Percentiles rank a stretch among this genome's conserved stretches.
phyloP scores from a whole-genome alignment of 2,113 vertebrate species.

The Ailuropoda melanoleuca region DNA sequence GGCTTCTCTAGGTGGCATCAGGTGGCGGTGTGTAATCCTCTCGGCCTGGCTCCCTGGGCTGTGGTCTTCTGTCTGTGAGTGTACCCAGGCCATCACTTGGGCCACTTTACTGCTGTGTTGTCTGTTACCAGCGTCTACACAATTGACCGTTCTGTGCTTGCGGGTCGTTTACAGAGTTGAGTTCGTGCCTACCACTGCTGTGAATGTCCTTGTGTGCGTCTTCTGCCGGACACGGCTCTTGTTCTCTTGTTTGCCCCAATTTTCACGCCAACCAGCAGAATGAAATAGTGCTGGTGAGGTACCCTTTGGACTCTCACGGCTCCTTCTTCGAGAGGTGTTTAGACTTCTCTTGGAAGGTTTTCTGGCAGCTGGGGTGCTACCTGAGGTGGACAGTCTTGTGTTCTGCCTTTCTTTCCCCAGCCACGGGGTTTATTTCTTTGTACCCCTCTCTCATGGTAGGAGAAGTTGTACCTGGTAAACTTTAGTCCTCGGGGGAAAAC shows the following conservation, averaged over 20 bases:
- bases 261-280: not conserved
- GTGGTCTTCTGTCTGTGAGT: not conserved
- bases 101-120: not conserved
- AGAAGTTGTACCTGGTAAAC: not conserved
- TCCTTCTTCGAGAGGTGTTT: not conserved
- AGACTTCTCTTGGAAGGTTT: not conserved
- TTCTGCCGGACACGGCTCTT: accelerated
- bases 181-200: not conserved
- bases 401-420: not conserved
- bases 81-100: accelerated
- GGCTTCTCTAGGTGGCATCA: not conserved
- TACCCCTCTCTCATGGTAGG: not conserved
- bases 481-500: not conserved
- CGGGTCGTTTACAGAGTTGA: not conserved
- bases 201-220: not conserved
- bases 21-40: accelerated
- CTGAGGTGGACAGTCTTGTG: not conserved
- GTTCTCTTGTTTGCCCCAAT: not conserved
- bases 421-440: not conserved
- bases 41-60: not conserved
- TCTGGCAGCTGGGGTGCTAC: not conserved
- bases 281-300: not conserved
- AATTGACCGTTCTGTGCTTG: not conserved
- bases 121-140: not conserved
- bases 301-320: not conserved